These are phyloP conservation scores for Nicator chloris DNA, from an alignment of 2,113 vertebrate genomes.

Conservation along the genomic window DNA sequence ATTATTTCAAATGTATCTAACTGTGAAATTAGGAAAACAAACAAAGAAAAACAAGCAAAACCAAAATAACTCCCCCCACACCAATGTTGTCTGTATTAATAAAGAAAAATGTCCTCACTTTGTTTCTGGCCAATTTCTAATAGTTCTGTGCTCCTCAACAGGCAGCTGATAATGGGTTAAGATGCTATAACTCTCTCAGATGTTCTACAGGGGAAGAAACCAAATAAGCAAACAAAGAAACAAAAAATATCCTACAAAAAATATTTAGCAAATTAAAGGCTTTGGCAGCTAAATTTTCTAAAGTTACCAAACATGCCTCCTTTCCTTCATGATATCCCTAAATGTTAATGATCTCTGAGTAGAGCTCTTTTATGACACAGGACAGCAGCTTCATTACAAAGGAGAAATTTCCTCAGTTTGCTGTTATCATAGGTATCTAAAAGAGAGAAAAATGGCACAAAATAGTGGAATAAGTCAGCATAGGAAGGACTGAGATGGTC, in stretches of 20 bases:
- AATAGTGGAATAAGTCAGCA: background rate
- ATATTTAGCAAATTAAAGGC: background rate
- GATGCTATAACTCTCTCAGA: background rate
- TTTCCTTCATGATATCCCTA: background rate
- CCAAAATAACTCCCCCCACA: no score
- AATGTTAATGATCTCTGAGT: background rate
- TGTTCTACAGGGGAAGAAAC: background rate
- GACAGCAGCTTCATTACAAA: background rate
- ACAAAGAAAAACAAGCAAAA: no score
- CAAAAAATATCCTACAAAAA: background rate
- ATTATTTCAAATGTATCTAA: background rate
- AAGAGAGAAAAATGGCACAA: background rate
- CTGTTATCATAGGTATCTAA: background rate
- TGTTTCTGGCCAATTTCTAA: background rate
- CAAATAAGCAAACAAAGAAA: background rate
- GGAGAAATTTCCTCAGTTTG: background rate
- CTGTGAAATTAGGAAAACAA: background rate
- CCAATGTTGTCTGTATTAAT: background rate
- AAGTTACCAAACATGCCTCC: background rate
- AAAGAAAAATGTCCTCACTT: background rate
- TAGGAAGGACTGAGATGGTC: background rate
- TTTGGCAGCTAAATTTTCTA: background rate
- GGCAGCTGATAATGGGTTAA: background rate
- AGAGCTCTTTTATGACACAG: background rate
- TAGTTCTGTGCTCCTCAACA: background rate